These are phyloP conservation scores for Spodoptera frugiperda DNA, from an alignment of 1,140 invertebrate genomes.

Conservation along the genomic window DNA sequence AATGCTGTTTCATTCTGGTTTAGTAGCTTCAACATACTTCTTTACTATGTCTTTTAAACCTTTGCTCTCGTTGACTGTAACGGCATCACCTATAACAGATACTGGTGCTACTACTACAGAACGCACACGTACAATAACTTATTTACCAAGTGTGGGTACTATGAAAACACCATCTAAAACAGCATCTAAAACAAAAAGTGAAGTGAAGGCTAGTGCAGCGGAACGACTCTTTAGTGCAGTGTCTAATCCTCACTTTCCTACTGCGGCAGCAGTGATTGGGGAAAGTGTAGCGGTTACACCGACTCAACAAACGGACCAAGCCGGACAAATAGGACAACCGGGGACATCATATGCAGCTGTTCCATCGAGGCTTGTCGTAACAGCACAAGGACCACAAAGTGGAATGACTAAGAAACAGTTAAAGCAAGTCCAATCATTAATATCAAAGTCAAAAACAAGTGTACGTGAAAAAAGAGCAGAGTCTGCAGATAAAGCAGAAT, in stretches of 20 bases:
- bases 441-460: constrained; percentile 66
- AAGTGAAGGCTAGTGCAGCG: constrained; percentile 63
- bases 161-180: constrained; percentile 55
- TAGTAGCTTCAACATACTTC: constrained; percentile 74
- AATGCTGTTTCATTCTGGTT: constrained; percentile 90
- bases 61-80: constrained; percentile 71
- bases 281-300: constrained; percentile 48
- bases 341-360: constrained; percentile 66
- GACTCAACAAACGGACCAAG: not conserved
- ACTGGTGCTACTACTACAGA: constrained; percentile 57
- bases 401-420: constrained; percentile 73
- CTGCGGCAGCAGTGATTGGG: constrained; percentile 73
- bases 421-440: constrained; percentile 78
- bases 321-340: constrained; percentile 45
- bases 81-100: constrained; percentile 49
- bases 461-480: constrained; percentile 68
- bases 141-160: constrained; percentile 74
- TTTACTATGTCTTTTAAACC: constrained; percentile 74
- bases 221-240: constrained; percentile 76
- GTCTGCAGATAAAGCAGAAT: constrained; percentile 58
- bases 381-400: constrained; percentile 65
- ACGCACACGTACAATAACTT: constrained; percentile 80
- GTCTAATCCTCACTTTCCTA: constrained; percentile 77
- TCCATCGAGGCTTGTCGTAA: constrained; percentile 70
- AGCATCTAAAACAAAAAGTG: too few species aligned